Percentiles rank a stretch among this genome's conserved stretches.
These are phyloP conservation scores for Megalonaias nervosa DNA, from an alignment of 1,140 invertebrate species.

Conservation along the genomic window DNA sequence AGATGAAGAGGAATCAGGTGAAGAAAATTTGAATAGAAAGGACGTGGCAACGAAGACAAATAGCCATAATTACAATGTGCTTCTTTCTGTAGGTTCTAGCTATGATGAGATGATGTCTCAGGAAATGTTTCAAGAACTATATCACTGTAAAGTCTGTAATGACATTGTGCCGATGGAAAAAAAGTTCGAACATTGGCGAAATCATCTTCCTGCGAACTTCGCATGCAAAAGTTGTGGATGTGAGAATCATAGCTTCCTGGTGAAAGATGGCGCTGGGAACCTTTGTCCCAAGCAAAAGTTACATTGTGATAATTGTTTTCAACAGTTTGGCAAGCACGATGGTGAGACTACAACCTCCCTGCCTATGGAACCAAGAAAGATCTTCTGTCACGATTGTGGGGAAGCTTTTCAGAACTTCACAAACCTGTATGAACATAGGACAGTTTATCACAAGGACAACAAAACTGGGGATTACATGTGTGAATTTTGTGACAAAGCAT, in stretches of 20 bases:
- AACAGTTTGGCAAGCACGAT: neutral
- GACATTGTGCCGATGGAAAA: constrained; percentile 54
- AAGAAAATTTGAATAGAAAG: constrained; percentile 11
- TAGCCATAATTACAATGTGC: neutral
- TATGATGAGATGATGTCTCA: constrained; percentile 15
- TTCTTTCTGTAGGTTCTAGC: neutral
- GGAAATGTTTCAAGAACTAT: constrained; percentile 55
- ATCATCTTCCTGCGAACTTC: constrained; percentile 38
- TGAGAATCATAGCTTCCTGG: constrained; percentile 27
- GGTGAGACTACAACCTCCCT: neutral
- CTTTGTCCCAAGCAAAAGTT: constrained; percentile 20
- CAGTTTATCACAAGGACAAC: constrained; percentile 25
- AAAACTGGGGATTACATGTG: constrained; percentile 20
- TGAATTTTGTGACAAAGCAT: constrained; percentile 34
- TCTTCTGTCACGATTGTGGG: constrained; percentile 32
- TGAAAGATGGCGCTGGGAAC: neutral
- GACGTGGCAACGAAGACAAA: neutral
- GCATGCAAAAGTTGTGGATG: constrained; percentile 41
- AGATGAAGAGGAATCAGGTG: constrained; percentile 14
- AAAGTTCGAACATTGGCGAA: constrained; percentile 42
- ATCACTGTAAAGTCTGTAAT: constrained; percentile 58
- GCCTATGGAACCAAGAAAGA: constrained; percentile 15
- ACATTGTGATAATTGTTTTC: constrained; percentile 19
- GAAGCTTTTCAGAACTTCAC: constrained; percentile 31
- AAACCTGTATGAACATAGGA: constrained; percentile 34